phyloP scores from a whole-genome alignment of 1,140 invertebrate species.

The Drosophila albomicans region DNA sequence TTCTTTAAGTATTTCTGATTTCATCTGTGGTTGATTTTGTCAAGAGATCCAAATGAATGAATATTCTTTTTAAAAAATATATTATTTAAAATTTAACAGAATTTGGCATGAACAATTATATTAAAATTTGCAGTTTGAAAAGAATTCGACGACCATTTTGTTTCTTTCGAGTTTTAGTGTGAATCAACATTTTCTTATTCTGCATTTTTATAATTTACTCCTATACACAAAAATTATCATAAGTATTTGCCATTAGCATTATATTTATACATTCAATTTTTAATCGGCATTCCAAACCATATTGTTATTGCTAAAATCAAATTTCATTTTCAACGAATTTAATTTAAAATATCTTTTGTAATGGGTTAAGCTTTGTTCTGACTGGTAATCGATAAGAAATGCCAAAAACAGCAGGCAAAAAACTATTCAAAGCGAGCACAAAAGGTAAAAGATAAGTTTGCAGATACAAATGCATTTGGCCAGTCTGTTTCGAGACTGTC shows the following conservation, averaged over 20 bases:
- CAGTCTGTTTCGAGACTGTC: neutral
- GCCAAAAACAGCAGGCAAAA: neutral
- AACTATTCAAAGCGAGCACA: neutral
- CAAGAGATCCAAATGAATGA: too few relatives aligned
- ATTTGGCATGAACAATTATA: too few relatives aligned
- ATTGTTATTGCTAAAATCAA: neutral
- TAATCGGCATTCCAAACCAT: neutral
- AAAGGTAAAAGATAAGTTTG: neutral
- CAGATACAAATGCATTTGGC: constrained; percentile 26
- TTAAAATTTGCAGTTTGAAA: too few relatives aligned
- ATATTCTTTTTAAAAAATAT: too few relatives aligned
- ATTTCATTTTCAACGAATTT: neutral
- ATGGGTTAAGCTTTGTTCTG: neutral
- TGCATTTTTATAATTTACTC: too few relatives aligned
- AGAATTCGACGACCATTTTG: too few relatives aligned
- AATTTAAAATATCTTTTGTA: neutral
- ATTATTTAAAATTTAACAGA: too few relatives aligned
- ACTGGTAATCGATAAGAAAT: neutral
- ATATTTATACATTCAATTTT: too few relatives aligned
- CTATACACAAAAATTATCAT: neutral
- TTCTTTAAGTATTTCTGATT: too few relatives aligned
- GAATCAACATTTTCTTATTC: too few relatives aligned
- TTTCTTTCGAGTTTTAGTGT: too few relatives aligned
- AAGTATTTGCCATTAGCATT: neutral
- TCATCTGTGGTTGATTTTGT: too few relatives aligned